These are phyloP conservation scores for Drosophila micromelanica DNA, from an alignment of 1,140 invertebrate species.

Conservation along the genomic window DNA sequence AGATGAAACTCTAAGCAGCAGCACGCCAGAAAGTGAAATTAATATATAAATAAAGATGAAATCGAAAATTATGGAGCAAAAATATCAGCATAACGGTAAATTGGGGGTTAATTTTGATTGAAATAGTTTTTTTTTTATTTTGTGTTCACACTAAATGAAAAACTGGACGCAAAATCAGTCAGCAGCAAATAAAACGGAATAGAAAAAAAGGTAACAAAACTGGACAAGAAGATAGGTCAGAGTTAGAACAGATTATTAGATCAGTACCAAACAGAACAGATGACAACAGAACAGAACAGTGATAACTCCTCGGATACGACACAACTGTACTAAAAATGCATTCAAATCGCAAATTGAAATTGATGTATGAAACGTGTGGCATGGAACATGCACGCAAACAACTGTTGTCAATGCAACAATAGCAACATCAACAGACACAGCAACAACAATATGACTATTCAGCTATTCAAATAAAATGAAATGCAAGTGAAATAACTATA, in stretches of 20 bases:
- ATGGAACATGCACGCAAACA: slow-evolving; percentile 32
- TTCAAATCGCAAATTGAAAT: slow-evolving; percentile 18
- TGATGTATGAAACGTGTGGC: slow-evolving; percentile 26
- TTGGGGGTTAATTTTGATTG: slow-evolving; percentile 59
- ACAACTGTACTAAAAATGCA: slow-evolving; percentile 44
- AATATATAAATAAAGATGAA: slow-evolving; percentile 7
- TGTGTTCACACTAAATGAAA: slow-evolving; percentile 35
- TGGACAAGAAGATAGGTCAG: slow-evolving; percentile 29
- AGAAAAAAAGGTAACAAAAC: slow-evolving; percentile 39
- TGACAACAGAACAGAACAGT: slow-evolving; percentile 30
- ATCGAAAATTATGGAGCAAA: slow-evolving; percentile 1
- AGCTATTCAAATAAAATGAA: not conserved
- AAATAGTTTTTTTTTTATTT: slow-evolving; percentile 25
- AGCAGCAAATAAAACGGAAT: slow-evolving; percentile 27
- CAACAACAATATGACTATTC: slow-evolving; percentile 19
- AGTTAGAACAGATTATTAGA: slow-evolving; percentile 26
- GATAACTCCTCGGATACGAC: slow-evolving; percentile 36
- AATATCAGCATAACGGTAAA: slow-evolving; percentile 29
- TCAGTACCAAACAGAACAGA: slow-evolving; percentile 19
- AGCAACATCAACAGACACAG: slow-evolving; percentile 10
- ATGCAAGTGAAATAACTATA: slow-evolving; percentile 43
- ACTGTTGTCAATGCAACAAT: slow-evolving; percentile 38
- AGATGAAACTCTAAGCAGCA: slow-evolving; percentile 31
- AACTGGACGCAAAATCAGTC: slow-evolving; percentile 70
- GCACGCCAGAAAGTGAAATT: slow-evolving; percentile 31